Evolutionary conservation across 1,140 invertebrate species (phyloP), one percentile per base, ranked within the genome.

Genomic region (Drosophila rhopaloa): DNA sequence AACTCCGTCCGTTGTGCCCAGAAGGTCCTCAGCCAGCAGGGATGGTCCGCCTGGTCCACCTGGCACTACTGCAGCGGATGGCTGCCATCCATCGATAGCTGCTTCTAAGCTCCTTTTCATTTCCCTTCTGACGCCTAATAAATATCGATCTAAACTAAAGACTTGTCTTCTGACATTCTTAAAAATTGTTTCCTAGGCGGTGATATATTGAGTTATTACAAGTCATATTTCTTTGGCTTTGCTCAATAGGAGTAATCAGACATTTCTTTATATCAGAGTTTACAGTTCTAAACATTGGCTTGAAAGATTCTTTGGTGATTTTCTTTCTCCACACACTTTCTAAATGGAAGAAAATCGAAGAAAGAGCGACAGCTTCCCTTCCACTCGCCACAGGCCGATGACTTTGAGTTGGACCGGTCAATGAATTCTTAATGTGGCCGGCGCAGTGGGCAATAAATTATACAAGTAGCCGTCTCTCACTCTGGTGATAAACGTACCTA

Each of bases 351-450:
- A 79, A 59, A 79, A 72, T 50, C 54, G 40, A 68, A 46, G 62
- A 62, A 43, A 57, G 48, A 62, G 38, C 35, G 19, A 55, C 60
- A 73, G 86, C 72, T 83, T 74, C 84, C 71, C 79, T 88, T 70
- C 75, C 60, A 65, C 41, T 79, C 63, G 67, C 60, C 78, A 79
- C 77, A 90, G 85, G 85, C 81, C 85, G 81, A 86, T 89, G 84
- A 88, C 85, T 70, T 71, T 70, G 65, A 57, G 43, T 71, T 76
- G 78, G 54, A 79, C 74, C 86, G 85, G 85, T 89, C 85, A 89
- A 83, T 89, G 86, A 81, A 89, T 89, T 84, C 70, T 85, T 90
- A 89, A 84, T 89, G 81, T 70, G 60, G 74, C 47, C 47, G 76
- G 66, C 67, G 55, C 58, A 67, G 83, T 76, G 79, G 63, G 83